Base-by-base conservation (phyloP, 2,113 vertebrate genomes). In the Microcebus tavaratra region DNA sequence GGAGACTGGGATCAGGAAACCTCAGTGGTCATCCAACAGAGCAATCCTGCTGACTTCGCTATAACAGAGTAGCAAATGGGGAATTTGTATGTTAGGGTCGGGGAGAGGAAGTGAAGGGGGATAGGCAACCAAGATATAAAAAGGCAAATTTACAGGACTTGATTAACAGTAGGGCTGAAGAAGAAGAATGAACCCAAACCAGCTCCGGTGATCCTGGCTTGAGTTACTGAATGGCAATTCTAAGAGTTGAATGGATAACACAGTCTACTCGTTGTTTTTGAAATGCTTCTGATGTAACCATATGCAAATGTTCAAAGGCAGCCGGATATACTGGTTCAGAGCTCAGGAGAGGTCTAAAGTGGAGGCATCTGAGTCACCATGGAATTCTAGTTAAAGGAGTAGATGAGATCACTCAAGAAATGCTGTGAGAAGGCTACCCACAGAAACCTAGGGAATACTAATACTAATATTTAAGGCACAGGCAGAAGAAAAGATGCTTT, bases 211-310 rank as follows among this genome's bases (percentile, higher is more conserved):
- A 67, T 80, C 53, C 59, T 68, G 42, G 68, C 55, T 53, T 86
- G 36, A 88, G 61, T 85, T 75, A 75, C 27, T 23, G 10, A 83
- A 59, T 12, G 61, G 31, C 72, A 65, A 68, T 67, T 72, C 45
- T 76, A 31, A 27, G 57, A 93, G 29, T 18, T 88, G 39, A 90
- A 88, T 42, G 27, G 6, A 45, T 53, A 85, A 78, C 70, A 88
- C 31, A 18, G 59, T 78, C 90, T n/a, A 65, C 34, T 36, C 31
- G 36, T 3, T 90, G 90, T 42, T 67, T 87, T 90, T 95, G 34
- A 95, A 91, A 91, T 88, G 23, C 42, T 63, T 80, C 53, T 78
- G 82, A 75, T 50, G 59, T 20, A 94, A 89, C 17, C 63, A 88
- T n/a, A 59, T 20, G 4, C 67, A 80, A 65, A 57, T 90, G 27